A percentile compares a stretch with the other conserved stretches of the same genome.
Evolutionary conservation across 2,113 vertebrate genomes (phyloP).

Genomic region (Argyrosomus japonicus): DNA sequence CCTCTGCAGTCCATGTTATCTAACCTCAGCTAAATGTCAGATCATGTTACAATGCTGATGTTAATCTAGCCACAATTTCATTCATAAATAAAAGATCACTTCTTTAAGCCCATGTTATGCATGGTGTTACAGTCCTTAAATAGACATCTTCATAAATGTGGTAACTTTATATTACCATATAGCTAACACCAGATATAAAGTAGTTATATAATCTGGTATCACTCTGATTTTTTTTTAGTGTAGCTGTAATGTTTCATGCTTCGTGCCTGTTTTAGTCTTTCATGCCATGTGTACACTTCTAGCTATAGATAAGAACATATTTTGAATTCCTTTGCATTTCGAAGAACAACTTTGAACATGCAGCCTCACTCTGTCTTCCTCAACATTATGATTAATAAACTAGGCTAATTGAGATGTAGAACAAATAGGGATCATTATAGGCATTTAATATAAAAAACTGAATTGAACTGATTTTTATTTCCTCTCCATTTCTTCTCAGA

Average conservation of each 20-base stretch:
- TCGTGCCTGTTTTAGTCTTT: neutral
- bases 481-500: conserved; percentile 70
- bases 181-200: neutral
- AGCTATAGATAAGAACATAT: neutral
- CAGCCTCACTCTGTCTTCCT: no score
- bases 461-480: neutral
- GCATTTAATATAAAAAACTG: neutral
- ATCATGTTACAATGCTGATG: neutral
- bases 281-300: neutral
- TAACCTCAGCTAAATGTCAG: neutral
- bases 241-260: neutral
- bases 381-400: no score
- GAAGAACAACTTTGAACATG: neutral
- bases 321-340: conserved; percentile 6
- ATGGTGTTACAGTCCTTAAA: neutral
- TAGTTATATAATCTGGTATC: neutral
- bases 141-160: neutral
- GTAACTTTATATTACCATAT: no score
- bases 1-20: neutral
- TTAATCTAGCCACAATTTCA: neutral
- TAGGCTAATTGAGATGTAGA: neutral
- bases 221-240: neutral
- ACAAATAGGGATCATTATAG: no score
- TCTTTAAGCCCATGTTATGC: neutral
- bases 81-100: neutral